A percentile compares a stretch with the other conserved stretches of the same genome.
phyloP scores from a whole-genome alignment of 2,113 vertebrate species.

The Sturnus vulgaris region DNA sequence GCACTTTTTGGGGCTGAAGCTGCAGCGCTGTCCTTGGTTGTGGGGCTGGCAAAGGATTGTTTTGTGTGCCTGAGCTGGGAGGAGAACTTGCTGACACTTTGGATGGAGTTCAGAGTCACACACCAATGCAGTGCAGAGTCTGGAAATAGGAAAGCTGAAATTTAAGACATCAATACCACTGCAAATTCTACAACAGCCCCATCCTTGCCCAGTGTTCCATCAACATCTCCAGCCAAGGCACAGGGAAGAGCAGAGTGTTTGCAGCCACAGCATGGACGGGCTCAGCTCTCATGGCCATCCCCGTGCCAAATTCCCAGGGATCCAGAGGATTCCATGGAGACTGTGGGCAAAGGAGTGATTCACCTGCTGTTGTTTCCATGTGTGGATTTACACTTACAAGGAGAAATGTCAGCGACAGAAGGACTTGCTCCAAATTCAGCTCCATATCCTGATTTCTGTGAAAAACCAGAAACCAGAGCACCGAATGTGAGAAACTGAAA shows the following conservation, averaged over 20 bases:
- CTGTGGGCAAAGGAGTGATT: neutral
- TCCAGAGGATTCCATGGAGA: neutral
- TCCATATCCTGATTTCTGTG: neutral
- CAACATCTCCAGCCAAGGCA: neutral
- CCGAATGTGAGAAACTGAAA: neutral
- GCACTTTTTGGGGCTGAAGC: no score
- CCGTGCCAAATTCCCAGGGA: neutral
- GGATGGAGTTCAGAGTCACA: neutral
- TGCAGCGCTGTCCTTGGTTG: no score
- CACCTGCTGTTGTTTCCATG: neutral
- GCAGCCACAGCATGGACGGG: neutral
- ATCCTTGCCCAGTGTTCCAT: neutral
- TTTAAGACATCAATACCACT: neutral
- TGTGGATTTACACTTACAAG: neutral
- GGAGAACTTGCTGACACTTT: neutral
- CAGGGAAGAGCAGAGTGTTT: neutral
- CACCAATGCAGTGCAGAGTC: neutral
- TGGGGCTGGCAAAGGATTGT: no score
- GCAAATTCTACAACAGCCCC: neutral
- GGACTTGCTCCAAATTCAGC: neutral
- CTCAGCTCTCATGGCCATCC: neutral
- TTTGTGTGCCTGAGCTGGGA: neutral
- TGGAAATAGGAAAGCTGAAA: neutral
- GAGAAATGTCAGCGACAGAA: neutral
- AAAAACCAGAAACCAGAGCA: neutral